A percentile compares a stretch with the other conserved stretches of the same genome.
Conservation (phyloP, 2,113 vertebrate genomes). For the Platysternon megacephalum region DNA sequence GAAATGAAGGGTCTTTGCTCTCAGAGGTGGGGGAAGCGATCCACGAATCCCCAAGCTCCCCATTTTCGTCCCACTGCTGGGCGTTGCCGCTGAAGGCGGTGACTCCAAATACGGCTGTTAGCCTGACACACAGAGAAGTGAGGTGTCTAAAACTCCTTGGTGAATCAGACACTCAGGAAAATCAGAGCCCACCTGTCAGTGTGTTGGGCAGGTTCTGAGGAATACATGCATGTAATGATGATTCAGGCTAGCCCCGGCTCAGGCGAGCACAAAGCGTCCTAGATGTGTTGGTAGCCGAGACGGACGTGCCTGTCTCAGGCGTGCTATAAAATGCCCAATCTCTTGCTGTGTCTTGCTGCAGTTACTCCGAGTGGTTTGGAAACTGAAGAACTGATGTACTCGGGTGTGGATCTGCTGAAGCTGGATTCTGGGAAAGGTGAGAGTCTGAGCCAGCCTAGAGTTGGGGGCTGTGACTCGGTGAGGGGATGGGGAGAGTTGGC, state of each 20-base stretch:
- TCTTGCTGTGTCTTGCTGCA: constrained; percentile 2
- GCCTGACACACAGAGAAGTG: background rate
- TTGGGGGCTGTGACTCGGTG: no score
- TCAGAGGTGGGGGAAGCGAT: no score
- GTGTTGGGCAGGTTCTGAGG: background rate
- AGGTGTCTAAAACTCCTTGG: no score
- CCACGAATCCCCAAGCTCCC: background rate
- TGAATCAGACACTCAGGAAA: background rate
- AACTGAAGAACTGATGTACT: constrained; percentile 58
- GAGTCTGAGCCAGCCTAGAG: background rate
- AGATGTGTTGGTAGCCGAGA: background rate
- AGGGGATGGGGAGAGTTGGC: no score
- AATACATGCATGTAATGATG: background rate
- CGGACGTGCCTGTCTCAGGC: no score
- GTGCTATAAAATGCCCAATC: background rate
- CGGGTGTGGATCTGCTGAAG: constrained; percentile 54
- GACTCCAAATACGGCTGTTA: background rate
- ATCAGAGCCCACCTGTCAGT: background rate
- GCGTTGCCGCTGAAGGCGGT: background rate
- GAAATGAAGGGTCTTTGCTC: background rate
- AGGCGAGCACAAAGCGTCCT: background rate
- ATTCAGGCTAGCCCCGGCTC: no score
- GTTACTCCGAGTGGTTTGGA: constrained; percentile 28
- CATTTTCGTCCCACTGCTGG: background rate
- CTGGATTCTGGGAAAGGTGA: background rate